phyloP scores from a whole-genome alignment of 37 sponge, comb jelly and placozoan genomes.

The Eunapius fragilis region DNA sequence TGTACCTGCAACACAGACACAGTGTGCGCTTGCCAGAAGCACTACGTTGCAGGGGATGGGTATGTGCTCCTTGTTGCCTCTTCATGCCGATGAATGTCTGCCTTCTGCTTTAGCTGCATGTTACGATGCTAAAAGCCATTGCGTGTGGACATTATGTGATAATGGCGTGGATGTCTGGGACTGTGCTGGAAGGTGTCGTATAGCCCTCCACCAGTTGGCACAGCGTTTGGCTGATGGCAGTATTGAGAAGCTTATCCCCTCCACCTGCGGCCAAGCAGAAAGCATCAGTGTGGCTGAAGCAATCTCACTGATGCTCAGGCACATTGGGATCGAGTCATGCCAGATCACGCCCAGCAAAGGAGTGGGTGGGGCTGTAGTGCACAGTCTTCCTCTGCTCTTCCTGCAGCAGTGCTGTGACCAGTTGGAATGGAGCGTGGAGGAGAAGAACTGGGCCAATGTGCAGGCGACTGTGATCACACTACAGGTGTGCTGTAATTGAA shows the following conservation, averaged over 20 bases:
- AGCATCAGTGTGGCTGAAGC: constrained; percentile 42
- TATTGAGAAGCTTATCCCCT: constrained; percentile 40
- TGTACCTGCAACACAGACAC: constrained; percentile 29
- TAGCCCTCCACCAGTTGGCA: constrained; percentile 59
- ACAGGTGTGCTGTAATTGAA: constrained; percentile 40
- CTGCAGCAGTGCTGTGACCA: constrained; percentile 60
- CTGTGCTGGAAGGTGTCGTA: constrained; percentile 52
- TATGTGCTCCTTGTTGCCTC: not conserved
- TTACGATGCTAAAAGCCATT: constrained; percentile 82
- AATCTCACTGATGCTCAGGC: constrained; percentile 41
- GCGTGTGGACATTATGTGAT: constrained; percentile 81
- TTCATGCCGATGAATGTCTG: not conserved
- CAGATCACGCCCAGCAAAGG: constrained; percentile 21
- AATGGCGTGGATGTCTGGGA: constrained; percentile 89
- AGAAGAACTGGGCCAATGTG: constrained; percentile 36
- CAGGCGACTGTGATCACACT: constrained; percentile 51
- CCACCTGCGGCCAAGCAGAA: not conserved
- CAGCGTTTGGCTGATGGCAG: constrained; percentile 32
- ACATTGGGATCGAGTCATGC: constrained; percentile 71
- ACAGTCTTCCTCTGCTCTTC: constrained; percentile 50
- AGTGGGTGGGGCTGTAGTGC: constrained; percentile 23
- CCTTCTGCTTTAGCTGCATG: constrained; percentile 63
- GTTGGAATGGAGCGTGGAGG: constrained; percentile 27
- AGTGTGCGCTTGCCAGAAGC: constrained; percentile 66
- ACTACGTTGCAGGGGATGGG: constrained; percentile 42